Percentiles rank a stretch among this genome's conserved stretches.
Conservation (phyloP, 2,113 vertebrate species). For the Callaeas wilsoni region DNA sequence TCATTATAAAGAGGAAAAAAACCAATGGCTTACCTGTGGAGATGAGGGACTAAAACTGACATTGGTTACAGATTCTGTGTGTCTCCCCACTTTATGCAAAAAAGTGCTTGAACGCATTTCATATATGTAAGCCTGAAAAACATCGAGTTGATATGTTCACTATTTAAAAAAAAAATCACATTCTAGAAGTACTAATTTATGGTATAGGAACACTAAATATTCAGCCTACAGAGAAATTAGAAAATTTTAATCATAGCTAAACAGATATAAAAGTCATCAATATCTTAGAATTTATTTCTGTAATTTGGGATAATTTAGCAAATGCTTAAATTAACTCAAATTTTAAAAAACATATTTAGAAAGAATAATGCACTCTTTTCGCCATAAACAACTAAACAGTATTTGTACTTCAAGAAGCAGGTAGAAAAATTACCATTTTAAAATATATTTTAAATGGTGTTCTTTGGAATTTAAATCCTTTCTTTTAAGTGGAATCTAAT, state of each 20-base stretch:
- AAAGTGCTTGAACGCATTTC: slow-evolving; percentile 78
- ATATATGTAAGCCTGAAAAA: slow-evolving; percentile 83
- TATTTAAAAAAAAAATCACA: not conserved
- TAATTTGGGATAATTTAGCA: not conserved
- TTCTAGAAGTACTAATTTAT: not conserved
- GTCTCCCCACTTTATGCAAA: slow-evolving; percentile 76
- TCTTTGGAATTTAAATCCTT: not conserved
- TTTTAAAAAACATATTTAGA: not conserved
- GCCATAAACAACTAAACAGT: not conserved
- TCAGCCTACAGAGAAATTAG: not conserved
- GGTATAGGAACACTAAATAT: not conserved
- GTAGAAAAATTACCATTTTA: not conserved
- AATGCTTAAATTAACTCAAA: not conserved
- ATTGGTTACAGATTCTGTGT: slow-evolving; percentile 75
- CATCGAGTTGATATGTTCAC: not conserved
- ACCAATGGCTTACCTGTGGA: slow-evolving; percentile 71
- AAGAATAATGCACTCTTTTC: not conserved
- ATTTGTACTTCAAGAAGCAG: not conserved
- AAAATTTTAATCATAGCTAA: not conserved
- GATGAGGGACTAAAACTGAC: slow-evolving; percentile 81
- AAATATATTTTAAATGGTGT: not conserved
- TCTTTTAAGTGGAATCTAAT: not conserved
- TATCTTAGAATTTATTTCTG: not conserved
- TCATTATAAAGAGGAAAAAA: not conserved
- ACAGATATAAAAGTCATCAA: not conserved